Evolutionary conservation across 37 sponge, comb jelly and placozoan species (phyloP).

Genomic region (Oopsacas minuta): DNA sequence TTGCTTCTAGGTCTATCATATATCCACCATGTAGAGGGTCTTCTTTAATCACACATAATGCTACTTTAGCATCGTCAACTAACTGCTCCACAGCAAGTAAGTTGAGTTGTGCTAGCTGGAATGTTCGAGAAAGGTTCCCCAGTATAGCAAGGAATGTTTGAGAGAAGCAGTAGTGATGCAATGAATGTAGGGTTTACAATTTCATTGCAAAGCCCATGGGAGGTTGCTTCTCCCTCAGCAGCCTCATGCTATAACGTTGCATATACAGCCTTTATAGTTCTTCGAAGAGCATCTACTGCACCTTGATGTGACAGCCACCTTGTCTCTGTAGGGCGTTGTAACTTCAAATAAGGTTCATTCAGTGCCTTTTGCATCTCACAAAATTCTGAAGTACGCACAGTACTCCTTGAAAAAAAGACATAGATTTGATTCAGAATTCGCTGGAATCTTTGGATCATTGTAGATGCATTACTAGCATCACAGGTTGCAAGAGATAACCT

Average conservation of each 20-base stretch:
- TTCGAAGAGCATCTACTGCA: constrained; percentile 17
- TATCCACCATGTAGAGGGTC: constrained; percentile 20
- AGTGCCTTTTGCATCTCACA: constrained; percentile 13
- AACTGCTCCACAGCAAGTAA: constrained; percentile 20
- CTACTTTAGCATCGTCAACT: constrained; percentile 23
- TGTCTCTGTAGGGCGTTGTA: constrained; percentile 20
- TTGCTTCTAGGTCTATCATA: constrained; percentile 21
- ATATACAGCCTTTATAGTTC: constrained; percentile 12
- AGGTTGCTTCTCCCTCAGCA: constrained; percentile 16
- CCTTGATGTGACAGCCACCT: constrained; percentile 11
- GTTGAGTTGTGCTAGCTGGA: constrained; percentile 7
- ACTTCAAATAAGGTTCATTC: not conserved
- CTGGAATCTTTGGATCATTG: constrained; percentile 20
- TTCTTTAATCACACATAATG: constrained; percentile 11
- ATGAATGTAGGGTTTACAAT: constrained; percentile 19
- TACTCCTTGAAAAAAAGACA: constrained; percentile 17
- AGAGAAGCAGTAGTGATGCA: constrained; percentile 21
- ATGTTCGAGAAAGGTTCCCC: constrained; percentile 16
- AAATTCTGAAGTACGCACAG: constrained; percentile 9
- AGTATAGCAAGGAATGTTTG: constrained; percentile 20
- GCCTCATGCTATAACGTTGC: constrained; percentile 9
- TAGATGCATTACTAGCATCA: constrained; percentile 16
- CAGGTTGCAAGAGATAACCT: constrained; percentile 1
- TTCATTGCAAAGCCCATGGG: constrained; percentile 15
- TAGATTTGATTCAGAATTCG: constrained; percentile 6